These are phyloP conservation scores for Linnaemya tessellans DNA, from an alignment of 2,888 invertebrate species.

Conservation along the genomic window DNA sequence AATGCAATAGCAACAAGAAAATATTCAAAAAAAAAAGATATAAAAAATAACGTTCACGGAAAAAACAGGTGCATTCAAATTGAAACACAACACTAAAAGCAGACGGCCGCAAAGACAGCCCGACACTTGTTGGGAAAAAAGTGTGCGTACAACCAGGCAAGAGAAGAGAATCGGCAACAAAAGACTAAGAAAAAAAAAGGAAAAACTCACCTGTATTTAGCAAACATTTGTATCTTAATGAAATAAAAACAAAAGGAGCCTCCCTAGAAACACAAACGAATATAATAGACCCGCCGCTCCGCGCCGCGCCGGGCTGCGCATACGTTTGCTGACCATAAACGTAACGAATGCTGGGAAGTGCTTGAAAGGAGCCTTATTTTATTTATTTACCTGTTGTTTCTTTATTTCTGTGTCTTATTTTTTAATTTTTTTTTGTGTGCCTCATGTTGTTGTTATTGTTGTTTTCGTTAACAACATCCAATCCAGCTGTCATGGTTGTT, in stretches of 20 bases:
- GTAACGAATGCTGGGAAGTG: constrained; percentile 29
- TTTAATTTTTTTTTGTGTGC: background rate
- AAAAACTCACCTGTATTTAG: constrained; percentile 67
- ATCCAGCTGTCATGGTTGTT: constrained; percentile 52
- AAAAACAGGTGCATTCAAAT: constrained; percentile 66
- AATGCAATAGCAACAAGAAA: background rate
- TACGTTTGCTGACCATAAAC: constrained; percentile 25
- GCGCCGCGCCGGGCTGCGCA: background rate
- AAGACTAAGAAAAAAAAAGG: constrained; percentile 12
- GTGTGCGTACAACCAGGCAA: constrained; percentile 1
- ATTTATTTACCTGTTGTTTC: constrained; percentile 62
- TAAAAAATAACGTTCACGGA: constrained; percentile 1
- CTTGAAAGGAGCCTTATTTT: constrained; percentile 47
- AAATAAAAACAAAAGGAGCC: constrained; percentile 47
- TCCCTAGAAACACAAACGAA: constrained; percentile 9
- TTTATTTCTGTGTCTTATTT: background rate
- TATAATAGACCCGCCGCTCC: background rate
- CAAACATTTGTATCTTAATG: constrained; percentile 64
- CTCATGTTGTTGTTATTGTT: background rate
- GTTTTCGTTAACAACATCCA: constrained; percentile 32
- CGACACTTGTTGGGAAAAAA: constrained; percentile 61
- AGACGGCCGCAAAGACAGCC: constrained; percentile 49
- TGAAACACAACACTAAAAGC: constrained; percentile 54
- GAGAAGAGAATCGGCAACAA: background rate
- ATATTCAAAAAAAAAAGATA: constrained; percentile 2